These are phyloP conservation scores for Eucera pruinosa DNA, from an alignment of 2,888 invertebrate genomes.

Conservation along the genomic window DNA sequence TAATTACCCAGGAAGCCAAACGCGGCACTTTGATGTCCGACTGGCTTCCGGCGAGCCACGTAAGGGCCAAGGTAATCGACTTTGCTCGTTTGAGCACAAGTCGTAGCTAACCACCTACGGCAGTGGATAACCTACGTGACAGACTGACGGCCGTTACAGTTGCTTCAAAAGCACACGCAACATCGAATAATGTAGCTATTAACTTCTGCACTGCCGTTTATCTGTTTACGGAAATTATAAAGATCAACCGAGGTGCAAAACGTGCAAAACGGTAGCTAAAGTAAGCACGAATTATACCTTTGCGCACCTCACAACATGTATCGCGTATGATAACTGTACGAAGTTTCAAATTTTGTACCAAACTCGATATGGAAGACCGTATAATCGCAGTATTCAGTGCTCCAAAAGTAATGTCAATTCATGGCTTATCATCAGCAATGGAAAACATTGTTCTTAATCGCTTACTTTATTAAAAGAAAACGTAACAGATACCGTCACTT, in stretches of 20 bases:
- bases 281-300: no score
- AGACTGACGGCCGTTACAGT: slow-evolving; percentile 39
- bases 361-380: no score
- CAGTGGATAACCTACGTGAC: slow-evolving; percentile 59
- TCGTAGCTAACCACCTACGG: slow-evolving; percentile 61
- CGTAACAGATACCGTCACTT: no score
- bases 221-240: neutral
- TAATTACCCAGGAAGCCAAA: slow-evolving; percentile 79
- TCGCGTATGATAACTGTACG: no score
- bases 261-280: neutral
- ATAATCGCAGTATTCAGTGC: no score
- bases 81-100: slow-evolving; percentile 71
- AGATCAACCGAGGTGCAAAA: slow-evolving; percentile 5
- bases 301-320: neutral
- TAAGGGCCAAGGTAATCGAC: slow-evolving; percentile 81
- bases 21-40: slow-evolving; percentile 80
- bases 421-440: no score
- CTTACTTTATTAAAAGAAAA: no score
- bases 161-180: slow-evolving; percentile 47
- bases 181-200: slow-evolving; percentile 37
- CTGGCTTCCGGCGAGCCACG: slow-evolving; percentile 77
- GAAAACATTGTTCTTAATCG: no score
- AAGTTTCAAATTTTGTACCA: no score
- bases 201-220: slow-evolving; percentile 7
- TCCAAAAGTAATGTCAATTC: no score